Base-by-base conservation (phyloP, 2,888 invertebrate species). In the Stenodera caucasica region DNA sequence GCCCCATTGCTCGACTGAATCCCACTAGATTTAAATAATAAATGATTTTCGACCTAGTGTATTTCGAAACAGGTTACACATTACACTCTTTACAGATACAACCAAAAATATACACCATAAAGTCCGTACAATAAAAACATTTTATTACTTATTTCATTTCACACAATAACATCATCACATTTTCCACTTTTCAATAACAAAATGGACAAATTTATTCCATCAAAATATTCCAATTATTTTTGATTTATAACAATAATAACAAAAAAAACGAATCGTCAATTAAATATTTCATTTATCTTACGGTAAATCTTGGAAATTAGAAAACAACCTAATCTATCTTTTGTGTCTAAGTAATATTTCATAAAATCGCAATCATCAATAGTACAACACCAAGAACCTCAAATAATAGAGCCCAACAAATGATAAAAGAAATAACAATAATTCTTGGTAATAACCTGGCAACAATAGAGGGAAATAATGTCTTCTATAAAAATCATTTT, bases 21-120 rank as follows among this genome's bases (percentile, higher is more conserved):
- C 62, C 64, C 66, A 58, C 58, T 29, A 66, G 66, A 65, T 68
- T 66, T 68, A 65, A 68, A 66, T 68, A 66, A 68, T 68, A 66
- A 66, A 68, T 68, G 63, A 68, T 64, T 65, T 68, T 61, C 61
- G 64, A 68, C 68, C 65, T 61, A 63, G 60, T 63, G 51, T 58
- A 61, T 60, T 66, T 58, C 58, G 63, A 66, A 66, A 66, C 60
- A 61, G 63, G 66, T 64, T 63, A 56, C 55, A 33, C 33, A 58
- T 60, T 49, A 53, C 58, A 62, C 58, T 53, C 55, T 59, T 55
- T 59, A 45, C 51, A 57, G 45, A 26, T 21, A 18, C 9, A 40
- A 58, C 37, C 15, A 29, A 21, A 45, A 15, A 18, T 32, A 14
- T 30, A 18, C 49, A 18, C 26, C 49, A 53, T 53, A 57, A 60